A percentile compares a stretch with the other conserved stretches of the same genome.
Evolutionary conservation across 2,888 invertebrate species (phyloP).

Genomic region (Leptopilina drosophilae): DNA sequence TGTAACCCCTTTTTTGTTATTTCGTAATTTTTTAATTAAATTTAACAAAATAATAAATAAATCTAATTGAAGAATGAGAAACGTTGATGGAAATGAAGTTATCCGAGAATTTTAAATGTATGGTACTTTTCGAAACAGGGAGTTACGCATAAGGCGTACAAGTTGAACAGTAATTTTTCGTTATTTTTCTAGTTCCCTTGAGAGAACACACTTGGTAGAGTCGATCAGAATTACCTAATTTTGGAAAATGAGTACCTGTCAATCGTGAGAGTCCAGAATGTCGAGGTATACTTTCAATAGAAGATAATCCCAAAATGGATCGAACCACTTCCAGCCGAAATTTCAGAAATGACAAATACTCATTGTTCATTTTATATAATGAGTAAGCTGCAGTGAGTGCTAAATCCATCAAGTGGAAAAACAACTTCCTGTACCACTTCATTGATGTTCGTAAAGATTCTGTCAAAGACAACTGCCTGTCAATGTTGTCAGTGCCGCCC

Average conservation of each 20-base stretch:
- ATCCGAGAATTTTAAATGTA: too few species aligned
- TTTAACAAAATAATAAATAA: too few species aligned
- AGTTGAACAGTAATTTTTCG: too few species aligned
- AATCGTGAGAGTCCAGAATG: slow-evolving; percentile 40
- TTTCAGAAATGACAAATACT: not conserved
- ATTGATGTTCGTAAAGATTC: slow-evolving; percentile 50
- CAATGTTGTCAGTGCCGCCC: slow-evolving; percentile 47
- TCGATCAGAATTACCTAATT: slow-evolving; percentile 37
- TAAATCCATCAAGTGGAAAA: slow-evolving; percentile 47
- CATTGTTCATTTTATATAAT: slow-evolving; percentile 46
- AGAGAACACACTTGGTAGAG: slow-evolving; percentile 36
- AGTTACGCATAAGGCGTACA: not conserved
- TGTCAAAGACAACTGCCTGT: slow-evolving; percentile 47
- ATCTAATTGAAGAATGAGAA: too few species aligned
- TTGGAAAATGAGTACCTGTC: slow-evolving; percentile 45
- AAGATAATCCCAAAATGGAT: slow-evolving; percentile 12
- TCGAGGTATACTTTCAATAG: slow-evolving; percentile 13
- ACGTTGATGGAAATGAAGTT: too few species aligned
- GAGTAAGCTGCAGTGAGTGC: slow-evolving; percentile 41
- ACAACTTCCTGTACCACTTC: slow-evolving; percentile 53
- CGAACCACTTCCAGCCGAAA: slow-evolving; percentile 39
- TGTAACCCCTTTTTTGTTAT: too few species aligned
- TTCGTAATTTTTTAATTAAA: too few species aligned
- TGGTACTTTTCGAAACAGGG: not conserved
- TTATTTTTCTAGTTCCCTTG: slow-evolving; percentile 36